These are phyloP conservation scores for Scopus umbretta DNA, from an alignment of 2,113 vertebrate genomes.

Conservation along the genomic window DNA sequence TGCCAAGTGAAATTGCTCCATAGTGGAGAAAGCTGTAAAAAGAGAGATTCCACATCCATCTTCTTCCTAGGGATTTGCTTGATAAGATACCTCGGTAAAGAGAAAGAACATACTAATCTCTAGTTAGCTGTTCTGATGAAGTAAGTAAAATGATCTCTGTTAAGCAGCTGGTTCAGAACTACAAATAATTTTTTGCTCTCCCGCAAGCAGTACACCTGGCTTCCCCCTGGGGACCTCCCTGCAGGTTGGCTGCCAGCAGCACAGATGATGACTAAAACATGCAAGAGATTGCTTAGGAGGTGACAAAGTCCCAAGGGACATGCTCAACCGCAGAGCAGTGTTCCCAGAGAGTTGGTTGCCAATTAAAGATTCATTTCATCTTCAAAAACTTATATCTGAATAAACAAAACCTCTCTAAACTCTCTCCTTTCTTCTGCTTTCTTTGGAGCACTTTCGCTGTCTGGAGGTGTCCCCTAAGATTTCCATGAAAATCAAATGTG, in stretches of 20 bases:
- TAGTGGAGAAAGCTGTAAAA: neutral
- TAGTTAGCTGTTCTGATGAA: neutral
- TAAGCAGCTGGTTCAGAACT: neutral
- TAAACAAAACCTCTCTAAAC: neutral
- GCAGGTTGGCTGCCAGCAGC: neutral
- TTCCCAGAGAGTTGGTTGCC: neutral
- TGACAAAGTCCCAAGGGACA: neutral
- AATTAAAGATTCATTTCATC: neutral
- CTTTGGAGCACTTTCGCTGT: neutral
- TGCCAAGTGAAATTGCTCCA: neutral
- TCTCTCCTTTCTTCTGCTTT: neutral
- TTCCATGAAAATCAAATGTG: neutral
- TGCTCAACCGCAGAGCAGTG: accelerated
- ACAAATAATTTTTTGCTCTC: neutral
- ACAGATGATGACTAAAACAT: neutral
- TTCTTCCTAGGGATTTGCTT: neutral
- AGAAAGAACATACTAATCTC: neutral
- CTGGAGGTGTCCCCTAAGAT: neutral
- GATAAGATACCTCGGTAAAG: neutral
- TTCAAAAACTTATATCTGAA: neutral
- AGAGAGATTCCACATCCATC: neutral
- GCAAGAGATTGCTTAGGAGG: neutral
- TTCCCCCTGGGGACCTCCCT: accelerated
- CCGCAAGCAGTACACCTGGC: neutral
- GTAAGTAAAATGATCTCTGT: accelerated